Conservation (phyloP, 1,140 invertebrate genomes). For the Metopolophium dirhodum region DNA sequence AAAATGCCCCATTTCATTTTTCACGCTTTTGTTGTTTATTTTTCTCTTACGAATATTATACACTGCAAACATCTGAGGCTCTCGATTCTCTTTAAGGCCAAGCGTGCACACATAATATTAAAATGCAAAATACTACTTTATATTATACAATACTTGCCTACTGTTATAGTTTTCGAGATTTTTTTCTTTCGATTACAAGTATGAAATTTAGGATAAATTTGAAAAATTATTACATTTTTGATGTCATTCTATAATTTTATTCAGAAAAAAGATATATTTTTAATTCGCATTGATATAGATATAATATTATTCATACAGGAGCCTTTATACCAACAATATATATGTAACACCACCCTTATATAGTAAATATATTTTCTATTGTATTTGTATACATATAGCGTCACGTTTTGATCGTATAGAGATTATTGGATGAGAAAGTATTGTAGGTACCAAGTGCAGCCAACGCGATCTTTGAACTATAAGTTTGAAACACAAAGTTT, state of each 20-base stretch:
- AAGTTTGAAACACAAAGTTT: conserved; percentile 6
- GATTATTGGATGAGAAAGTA: background rate
- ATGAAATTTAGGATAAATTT: too few relatives aligned
- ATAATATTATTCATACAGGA: too few relatives aligned
- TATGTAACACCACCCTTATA: background rate
- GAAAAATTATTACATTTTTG: background rate
- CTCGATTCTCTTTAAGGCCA: too few relatives aligned
- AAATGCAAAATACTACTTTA: too few relatives aligned
- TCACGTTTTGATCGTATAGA: background rate
- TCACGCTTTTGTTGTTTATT: too few relatives aligned
- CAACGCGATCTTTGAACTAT: background rate
- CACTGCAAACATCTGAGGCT: too few relatives aligned
- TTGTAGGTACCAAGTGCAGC: background rate
- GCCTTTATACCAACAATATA: background rate
- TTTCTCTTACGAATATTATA: too few relatives aligned
- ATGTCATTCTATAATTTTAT: background rate
- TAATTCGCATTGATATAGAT: background rate
- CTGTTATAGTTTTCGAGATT: background rate
- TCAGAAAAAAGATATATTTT: background rate
- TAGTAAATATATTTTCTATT: background rate
- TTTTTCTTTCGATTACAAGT: background rate
- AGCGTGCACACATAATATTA: too few relatives aligned
- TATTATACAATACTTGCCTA: too few relatives aligned
- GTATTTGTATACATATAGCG: too few relatives aligned
- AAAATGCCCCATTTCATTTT: background rate